Base-by-base conservation (phyloP, 2,888 invertebrate genomes). In the Synanthedon vespiformis region DNA sequence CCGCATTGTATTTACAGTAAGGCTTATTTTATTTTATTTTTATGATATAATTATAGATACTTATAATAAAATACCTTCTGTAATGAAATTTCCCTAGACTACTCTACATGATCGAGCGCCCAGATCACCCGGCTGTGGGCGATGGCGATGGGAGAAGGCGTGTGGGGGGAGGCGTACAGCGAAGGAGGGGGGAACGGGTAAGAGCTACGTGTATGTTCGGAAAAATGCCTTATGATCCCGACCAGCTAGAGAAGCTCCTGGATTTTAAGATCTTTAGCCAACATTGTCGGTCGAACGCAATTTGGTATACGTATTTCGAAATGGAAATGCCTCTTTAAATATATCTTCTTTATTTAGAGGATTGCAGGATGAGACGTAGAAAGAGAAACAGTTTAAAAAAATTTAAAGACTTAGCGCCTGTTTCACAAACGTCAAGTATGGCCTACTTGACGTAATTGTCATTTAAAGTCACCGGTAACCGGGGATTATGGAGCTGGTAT, bases 181-280 rank as follows among this genome's bases (percentile, higher is more conserved):
- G 34, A 34, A 34, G 34, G 34, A 34, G 8, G 34, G 10, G 27
- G 34, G 34, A 34, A 34, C 34, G 34, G 10, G 34, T 34, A 34
- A 34, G 34, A 34, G 34, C 63, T 74, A 69, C 81, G 79, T 80
- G 75, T 83, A 75, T 84, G 84, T 82, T 82, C 81, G 82, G 83
- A 86, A 86, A 86, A 86, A 86, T 86, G 83, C 86, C 85, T 84
- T 83, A 81, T 82, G 83, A 83, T 79, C 79, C 77, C 62, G 61
- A 41, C 72, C 67, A 64, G 61, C 67, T 60, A 60, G 63, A 62
- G 61, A 66, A 62, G 58, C 66, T 62, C 57, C 61, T 62, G 59
- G 67, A 68, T 67, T 72, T 73, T 63, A 72, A 78, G 75, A 74
- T 80, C 77, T 75, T 73, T 69, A 44, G 6, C 44, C 44, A 44